Evolutionary conservation across 1,140 invertebrate species (phyloP).

Genomic region (Thaumatotibia leucotreta): DNA sequence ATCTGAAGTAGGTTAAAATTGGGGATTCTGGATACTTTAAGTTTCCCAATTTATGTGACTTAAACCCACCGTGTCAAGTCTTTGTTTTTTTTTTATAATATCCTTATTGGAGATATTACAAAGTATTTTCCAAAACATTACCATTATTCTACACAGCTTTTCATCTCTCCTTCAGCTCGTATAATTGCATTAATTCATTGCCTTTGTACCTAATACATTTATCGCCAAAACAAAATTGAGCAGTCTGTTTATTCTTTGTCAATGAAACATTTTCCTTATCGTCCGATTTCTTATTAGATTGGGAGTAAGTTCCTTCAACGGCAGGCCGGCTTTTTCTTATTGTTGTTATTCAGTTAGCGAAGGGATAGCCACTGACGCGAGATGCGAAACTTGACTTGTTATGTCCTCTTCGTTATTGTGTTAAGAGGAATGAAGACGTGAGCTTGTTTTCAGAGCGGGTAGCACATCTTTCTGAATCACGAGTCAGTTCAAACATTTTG

Average conservation of each 20-base stretch:
- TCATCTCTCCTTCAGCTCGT: background rate
- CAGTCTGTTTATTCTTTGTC: conserved; percentile 51
- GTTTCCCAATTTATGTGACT: too few relatives aligned
- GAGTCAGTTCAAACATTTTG: too few relatives aligned
- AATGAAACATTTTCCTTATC: conserved; percentile 64
- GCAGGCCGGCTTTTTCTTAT: conserved; percentile 42
- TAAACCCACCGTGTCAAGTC: too few relatives aligned
- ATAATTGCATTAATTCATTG: conserved; percentile 15
- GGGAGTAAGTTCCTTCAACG: conserved; percentile 48
- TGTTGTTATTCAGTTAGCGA: conserved; percentile 61
- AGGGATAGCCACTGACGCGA: conserved; percentile 47
- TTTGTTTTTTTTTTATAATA: too few relatives aligned
- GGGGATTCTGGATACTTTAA: too few relatives aligned
- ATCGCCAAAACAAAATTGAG: conserved; percentile 38
- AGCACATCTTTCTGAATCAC: too few relatives aligned
- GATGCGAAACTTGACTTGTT: conserved; percentile 58
- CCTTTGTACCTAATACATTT: conserved; percentile 34
- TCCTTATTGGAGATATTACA: too few relatives aligned
- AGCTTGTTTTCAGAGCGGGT: too few relatives aligned
- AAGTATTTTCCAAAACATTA: too few relatives aligned
- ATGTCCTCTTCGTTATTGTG: conserved; percentile 47
- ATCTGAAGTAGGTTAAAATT: too few relatives aligned
- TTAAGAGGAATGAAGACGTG: too few relatives aligned
- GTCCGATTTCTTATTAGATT: conserved; percentile 65
- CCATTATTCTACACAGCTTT: background rate